Base-by-base conservation (phyloP, 2,888 invertebrate genomes). In the Melinopterus prodromus region DNA sequence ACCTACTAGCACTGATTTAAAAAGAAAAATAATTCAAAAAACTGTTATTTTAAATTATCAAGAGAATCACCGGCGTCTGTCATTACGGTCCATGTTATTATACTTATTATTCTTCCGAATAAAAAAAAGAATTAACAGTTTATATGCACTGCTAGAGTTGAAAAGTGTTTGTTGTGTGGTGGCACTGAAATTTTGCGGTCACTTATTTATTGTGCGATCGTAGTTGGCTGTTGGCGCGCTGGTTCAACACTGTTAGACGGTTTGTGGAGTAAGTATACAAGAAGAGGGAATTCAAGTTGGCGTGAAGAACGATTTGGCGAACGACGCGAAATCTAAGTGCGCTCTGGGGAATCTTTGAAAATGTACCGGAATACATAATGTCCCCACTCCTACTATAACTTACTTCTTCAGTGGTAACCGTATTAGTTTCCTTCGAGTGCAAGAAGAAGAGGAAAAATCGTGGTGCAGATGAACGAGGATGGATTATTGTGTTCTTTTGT, bases 241-340 rank as follows among this genome's bases (percentile, higher is more conserved):
- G 78, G 16, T 71, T 38, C 75, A 74, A 37, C 37, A 80, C 80
- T 77, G 53, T 70, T 78, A 53, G 53, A 53, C 5, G 53, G 53
- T 53, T 4, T 53, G 53, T 53, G 53, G 5, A 4, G 53, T 71
- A 71, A 16, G 35, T 71, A 26, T 26, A 16, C 35, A 71, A 71
- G 71, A 71, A 71, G 35, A 26, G 16, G 71, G 16, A 16, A 71
- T 35, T n/a, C 77, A 78, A 75, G 77, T 77, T 69, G 75, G 80
- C 72, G 79, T 78, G 78, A 77, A 79, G 74, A 71, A 78, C 69
- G 77, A 74, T 36, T 77, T 82, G 82, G 78, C 74, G 80, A 79
- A 79, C 82, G 78, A 79, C 82, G 82, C 83, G 82, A 83, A 84
- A 83, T 84, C 81, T 82, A 80, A 82, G 78, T 77, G 79, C 81